phyloP scores from a whole-genome alignment of 2,113 vertebrate genomes.

The Protobothrops flavoviridis region DNA sequence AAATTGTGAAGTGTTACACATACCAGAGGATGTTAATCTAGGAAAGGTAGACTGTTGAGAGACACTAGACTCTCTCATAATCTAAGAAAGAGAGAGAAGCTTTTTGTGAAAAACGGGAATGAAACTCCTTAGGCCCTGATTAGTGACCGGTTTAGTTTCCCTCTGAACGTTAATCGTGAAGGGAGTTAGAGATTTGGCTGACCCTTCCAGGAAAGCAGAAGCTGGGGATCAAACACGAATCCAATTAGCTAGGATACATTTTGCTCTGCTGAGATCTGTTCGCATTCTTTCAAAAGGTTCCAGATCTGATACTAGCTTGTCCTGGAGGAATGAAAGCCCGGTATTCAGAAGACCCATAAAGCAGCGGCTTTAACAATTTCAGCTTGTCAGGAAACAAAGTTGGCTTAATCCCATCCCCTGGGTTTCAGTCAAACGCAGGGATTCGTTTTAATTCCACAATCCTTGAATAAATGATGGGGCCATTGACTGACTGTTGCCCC shows the following conservation, averaged over 20 bases:
- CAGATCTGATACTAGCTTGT: not conserved
- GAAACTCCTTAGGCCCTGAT: not conserved
- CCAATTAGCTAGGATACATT: not conserved
- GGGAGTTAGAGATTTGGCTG: not conserved
- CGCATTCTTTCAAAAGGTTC: not conserved
- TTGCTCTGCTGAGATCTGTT: not conserved
- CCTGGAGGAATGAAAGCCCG: not conserved
- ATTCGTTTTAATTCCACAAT: not conserved
- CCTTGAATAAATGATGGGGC: not conserved
- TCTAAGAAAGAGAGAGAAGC: not conserved
- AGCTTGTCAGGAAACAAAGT: not conserved
- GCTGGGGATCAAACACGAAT: not conserved
- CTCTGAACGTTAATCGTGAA: not conserved
- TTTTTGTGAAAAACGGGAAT: not conserved
- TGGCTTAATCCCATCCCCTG: not conserved
- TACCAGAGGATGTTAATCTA: not conserved
- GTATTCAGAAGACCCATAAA: not conserved
- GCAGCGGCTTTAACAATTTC: not conserved
- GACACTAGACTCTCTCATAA: not conserved
- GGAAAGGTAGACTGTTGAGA: not conserved
- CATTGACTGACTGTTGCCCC: fast-evolving
- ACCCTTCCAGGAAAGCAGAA: not conserved
- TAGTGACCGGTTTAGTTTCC: not conserved
- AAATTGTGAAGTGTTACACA: not conserved
- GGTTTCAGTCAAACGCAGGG: not conserved